Conservation (phyloP, 1,140 invertebrate species). For the Aphidius ervi region DNA sequence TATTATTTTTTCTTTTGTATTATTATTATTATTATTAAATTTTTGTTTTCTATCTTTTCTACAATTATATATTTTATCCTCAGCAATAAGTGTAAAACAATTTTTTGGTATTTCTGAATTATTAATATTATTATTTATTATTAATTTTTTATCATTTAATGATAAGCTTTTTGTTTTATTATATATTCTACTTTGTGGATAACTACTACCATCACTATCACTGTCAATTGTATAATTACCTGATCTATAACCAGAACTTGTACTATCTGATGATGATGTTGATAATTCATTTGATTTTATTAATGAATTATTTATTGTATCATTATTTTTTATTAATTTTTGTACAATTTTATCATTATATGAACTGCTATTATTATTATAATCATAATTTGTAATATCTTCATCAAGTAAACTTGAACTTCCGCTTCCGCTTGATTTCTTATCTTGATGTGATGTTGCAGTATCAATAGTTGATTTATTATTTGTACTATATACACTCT, state of each 20-base stretch:
- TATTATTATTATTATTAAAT: constrained; percentile 25
- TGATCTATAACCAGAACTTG: constrained; percentile 59
- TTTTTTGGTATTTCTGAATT: constrained; percentile 23
- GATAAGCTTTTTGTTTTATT: constrained; percentile 31
- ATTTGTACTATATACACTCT: constrained; percentile 27
- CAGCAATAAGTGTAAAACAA: constrained; percentile 39
- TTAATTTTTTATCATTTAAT: too few species aligned
- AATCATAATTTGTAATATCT: too few species aligned
- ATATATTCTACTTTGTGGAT: constrained; percentile 38
- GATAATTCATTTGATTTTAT: constrained; percentile 18
- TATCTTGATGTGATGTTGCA: background rate
- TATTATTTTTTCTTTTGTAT: constrained; percentile 48
- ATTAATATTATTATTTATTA: background rate
- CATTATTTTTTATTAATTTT: too few species aligned
- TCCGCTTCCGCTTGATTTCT: constrained; percentile 4
- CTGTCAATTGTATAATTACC: constrained; percentile 52
- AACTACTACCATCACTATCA: constrained; percentile 56
- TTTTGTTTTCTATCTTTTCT: constrained; percentile 24
- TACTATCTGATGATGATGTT: constrained; percentile 42
- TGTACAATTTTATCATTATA: too few species aligned
- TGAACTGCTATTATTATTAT: too few species aligned
- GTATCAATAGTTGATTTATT: constrained; percentile 19
- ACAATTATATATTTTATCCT: constrained; percentile 37
- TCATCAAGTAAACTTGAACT: constrained; percentile 1
- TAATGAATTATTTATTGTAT: background rate